phyloP scores from a whole-genome alignment of 2,113 vertebrate genomes.

The Micronycteris hirsuta region DNA sequence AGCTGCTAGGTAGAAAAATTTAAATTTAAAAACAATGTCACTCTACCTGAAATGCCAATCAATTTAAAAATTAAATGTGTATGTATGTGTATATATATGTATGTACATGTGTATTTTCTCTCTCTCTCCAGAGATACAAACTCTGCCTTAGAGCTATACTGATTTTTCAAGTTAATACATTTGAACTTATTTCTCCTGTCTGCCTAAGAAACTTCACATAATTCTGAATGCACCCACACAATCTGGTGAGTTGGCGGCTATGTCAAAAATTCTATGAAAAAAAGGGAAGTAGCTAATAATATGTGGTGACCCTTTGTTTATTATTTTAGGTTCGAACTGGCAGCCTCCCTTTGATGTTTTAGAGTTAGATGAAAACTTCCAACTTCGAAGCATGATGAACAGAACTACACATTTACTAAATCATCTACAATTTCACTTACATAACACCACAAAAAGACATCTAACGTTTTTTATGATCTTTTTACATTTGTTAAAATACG shows the following conservation, averaged over 20 bases:
- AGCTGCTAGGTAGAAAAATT: slow-evolving; percentile 16
- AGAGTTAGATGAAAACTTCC: slow-evolving; percentile 47
- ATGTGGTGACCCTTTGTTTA: background rate
- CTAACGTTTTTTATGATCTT: slow-evolving; percentile 38
- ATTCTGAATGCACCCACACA: slow-evolving; percentile 24
- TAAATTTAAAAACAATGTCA: slow-evolving; percentile 20
- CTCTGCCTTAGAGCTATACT: background rate
- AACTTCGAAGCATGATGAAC: slow-evolving; percentile 40
- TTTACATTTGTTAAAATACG: slow-evolving; percentile 53
- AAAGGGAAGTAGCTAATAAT: slow-evolving; percentile 25
- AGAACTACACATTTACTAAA: slow-evolving; percentile 40
- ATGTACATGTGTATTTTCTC: background rate
- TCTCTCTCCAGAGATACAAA: background rate
- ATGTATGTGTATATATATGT: background rate
- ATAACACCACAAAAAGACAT: slow-evolving; percentile 44
- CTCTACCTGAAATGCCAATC: background rate
- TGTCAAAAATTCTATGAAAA: slow-evolving; percentile 10
- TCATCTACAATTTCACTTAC: slow-evolving; percentile 43
- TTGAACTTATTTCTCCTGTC: background rate
- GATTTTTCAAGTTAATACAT: background rate
- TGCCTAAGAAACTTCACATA: slow-evolving; percentile 43
- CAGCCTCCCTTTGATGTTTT: slow-evolving; percentile 35
- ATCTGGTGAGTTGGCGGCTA: background rate
- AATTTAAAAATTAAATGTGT: background rate
- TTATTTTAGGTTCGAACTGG: background rate